A percentile compares a stretch with the other conserved stretches of the same genome.
Conservation (phyloP, 2,113 vertebrate genomes). For the Taxidea taxus region DNA sequence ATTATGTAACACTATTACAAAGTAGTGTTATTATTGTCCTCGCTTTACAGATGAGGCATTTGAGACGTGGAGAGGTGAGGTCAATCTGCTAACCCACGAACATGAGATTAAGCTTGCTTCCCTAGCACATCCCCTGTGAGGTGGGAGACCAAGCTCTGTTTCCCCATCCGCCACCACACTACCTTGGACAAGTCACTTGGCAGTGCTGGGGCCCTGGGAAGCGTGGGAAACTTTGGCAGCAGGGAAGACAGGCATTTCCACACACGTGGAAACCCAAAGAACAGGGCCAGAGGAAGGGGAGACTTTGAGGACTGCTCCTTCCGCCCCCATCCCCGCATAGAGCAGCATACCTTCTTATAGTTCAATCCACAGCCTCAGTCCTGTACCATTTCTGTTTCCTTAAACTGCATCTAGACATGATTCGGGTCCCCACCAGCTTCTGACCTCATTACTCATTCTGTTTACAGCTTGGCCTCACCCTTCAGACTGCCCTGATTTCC, state of each 20-base stretch:
- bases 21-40: background rate
- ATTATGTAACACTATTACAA: background rate
- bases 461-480: slow-evolving; percentile 65
- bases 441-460: slow-evolving; percentile 76
- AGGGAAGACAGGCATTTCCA: background rate
- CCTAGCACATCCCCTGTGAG: background rate
- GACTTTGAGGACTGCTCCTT: background rate
- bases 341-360: background rate
- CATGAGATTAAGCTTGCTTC: background rate
- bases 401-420: slow-evolving; percentile 54
- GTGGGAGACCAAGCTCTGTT: background rate
- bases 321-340: background rate
- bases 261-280: background rate
- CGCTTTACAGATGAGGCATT: background rate
- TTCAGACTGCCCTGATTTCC: slow-evolving; percentile 72
- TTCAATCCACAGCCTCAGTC: slow-evolving; percentile 32
- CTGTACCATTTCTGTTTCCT: slow-evolving; percentile 50
- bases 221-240: background rate
- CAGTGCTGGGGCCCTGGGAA: background rate
- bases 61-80: background rate
- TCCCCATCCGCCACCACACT: background rate
- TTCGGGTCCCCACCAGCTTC: slow-evolving; percentile 67
- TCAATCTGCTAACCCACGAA: background rate
- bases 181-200: background rate
- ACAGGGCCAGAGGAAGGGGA: background rate